Percentiles rank a stretch among this genome's conserved stretches.
phyloP scores from a whole-genome alignment of 1,140 invertebrate species.

The Habropoda laboriosa region DNA sequence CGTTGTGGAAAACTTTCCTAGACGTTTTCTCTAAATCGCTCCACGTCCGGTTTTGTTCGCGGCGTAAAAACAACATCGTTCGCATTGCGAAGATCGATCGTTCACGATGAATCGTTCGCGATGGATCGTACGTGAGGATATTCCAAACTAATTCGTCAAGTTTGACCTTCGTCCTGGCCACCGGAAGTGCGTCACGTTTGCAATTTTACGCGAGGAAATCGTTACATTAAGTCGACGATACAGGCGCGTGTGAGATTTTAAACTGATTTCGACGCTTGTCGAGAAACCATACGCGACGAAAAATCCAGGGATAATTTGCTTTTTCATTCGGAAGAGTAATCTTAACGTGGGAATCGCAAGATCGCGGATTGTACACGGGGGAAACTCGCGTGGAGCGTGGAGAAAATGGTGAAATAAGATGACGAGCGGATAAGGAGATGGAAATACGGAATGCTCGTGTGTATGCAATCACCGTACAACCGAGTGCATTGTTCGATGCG shows the following conservation, averaged over 20 bases:
- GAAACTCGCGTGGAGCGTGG: no score
- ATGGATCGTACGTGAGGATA: conserved; percentile 64
- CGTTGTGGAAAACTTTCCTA: background rate
- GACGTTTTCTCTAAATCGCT: background rate
- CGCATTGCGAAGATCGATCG: conserved; percentile 29
- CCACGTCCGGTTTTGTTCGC: conserved; percentile 1
- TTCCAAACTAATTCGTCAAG: conserved; percentile 53
- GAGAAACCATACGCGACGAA: no score
- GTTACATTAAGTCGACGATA: conserved; percentile 4
- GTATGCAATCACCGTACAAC: conserved; percentile 14
- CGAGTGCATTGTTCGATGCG: conserved; percentile 38
- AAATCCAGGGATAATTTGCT: no score
- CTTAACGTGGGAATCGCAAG: no score
- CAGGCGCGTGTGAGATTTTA: no score
- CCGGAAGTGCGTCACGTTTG: conserved; percentile 44
- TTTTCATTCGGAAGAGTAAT: no score
- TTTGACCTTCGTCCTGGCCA: conserved; percentile 34
- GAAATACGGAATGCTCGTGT: conserved; percentile 12
- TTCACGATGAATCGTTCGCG: conserved; percentile 53
- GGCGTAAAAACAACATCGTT: background rate
- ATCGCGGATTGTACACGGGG: no score
- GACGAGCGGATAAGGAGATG: conserved; percentile 33
- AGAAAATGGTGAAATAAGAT: background rate
- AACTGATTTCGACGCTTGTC: background rate
- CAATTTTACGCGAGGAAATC: background rate